Conservation (phyloP, 2,797 vertebrate species). For the Columba guinea region DNA sequence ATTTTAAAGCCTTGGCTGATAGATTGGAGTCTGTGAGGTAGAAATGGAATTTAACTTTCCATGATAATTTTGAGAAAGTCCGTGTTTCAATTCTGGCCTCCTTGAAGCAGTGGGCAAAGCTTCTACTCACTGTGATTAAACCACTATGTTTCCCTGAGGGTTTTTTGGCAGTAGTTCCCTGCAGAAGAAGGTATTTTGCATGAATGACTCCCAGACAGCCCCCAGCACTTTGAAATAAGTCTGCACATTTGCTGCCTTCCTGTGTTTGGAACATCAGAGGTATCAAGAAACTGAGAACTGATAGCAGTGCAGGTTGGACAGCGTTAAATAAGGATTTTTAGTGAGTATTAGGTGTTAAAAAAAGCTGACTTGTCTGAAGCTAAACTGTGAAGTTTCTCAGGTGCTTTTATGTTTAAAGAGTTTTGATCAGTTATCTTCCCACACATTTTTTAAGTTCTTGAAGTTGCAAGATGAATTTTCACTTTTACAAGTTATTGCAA, state of each 20-base stretch:
- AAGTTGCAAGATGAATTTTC: background rate
- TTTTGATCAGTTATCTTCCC: background rate
- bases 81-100: background rate
- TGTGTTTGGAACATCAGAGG: background rate
- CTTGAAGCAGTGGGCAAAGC: background rate
- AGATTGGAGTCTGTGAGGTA: background rate
- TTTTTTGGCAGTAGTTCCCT: background rate
- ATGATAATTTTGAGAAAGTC: background rate
- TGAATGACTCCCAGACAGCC: background rate
- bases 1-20: background rate
- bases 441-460: background rate
- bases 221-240: background rate
- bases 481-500: background rate
- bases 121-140: background rate
- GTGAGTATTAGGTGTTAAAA: background rate
- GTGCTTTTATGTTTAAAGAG: background rate
- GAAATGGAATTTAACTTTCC: background rate
- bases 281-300: background rate
- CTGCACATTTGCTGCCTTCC: background rate
- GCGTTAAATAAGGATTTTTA: background rate
- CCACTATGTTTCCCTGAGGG: fast-evolving
- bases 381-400: background rate
- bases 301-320: background rate
- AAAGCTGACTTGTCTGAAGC: background rate
- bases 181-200: background rate